These are phyloP conservation scores for Leuciscus idus DNA, from an alignment of 2,113 vertebrate genomes.

Conservation along the genomic window DNA sequence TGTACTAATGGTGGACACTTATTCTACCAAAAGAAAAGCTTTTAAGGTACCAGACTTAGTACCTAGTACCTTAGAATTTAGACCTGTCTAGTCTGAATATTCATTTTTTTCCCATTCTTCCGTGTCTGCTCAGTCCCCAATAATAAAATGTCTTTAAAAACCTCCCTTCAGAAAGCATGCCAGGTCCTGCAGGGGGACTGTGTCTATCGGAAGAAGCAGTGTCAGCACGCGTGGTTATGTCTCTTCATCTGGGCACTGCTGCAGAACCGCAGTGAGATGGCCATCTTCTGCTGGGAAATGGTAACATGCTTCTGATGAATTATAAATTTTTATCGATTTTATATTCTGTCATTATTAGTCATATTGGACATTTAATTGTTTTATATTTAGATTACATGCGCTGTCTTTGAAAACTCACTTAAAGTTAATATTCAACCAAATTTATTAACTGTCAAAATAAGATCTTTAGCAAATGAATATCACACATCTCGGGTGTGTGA, in stretches of 20 bases:
- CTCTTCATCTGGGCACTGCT: constrained; percentile 89
- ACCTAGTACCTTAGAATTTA: not conserved
- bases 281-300: constrained; percentile 91
- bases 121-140: not conserved
- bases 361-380: not conserved
- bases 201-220: constrained; percentile 47
- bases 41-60: constrained; percentile 66
- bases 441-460: not conserved
- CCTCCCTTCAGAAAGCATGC: constrained; percentile 56
- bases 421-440: not conserved
- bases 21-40: constrained; percentile 60
- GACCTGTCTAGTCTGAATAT: not conserved
- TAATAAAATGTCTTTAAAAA: not conserved
- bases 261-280: constrained; percentile 86
- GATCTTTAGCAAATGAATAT: not conserved
- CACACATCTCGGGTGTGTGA: not conserved
- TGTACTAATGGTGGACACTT: constrained; percentile 51
- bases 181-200: constrained; percentile 60
- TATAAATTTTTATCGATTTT: too few relatives aligned
- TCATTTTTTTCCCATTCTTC: not conserved
- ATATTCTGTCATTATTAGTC: not conserved
- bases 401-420: not conserved
- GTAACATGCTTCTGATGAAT: constrained; percentile 66
- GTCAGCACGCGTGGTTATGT: constrained; percentile 79
- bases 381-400: not conserved